Evolutionary conservation across 2,113 vertebrate genomes (phyloP), one percentile per base, ranked within the genome.

Genomic region (Trematocara macrostoma): DNA sequence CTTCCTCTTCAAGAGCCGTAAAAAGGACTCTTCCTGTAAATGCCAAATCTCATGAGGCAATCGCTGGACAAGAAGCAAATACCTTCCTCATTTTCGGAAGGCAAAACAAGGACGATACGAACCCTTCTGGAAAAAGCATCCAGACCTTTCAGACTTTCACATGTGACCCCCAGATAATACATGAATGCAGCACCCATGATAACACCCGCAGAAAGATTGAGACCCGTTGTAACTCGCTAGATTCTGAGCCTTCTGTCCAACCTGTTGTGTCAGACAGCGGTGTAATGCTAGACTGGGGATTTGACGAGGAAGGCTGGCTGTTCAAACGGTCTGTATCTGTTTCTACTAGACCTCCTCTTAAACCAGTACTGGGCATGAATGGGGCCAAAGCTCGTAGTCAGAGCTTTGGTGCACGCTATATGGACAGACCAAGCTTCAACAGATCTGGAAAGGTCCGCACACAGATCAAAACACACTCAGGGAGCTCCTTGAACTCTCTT

Each of bases 381-480:
- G 98, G 97, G 23, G 97, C 97, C 0, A 98, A 98, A 88, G 98
- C 97, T 84, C 97, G 97, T 3, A 98, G 97, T 86, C 97, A 98
- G 93, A 98, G 98, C 85, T 98, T 98, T 90, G 97, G 98, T 3
- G 31, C 93, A 23, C 97, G 97, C 78, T 95, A 96, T 23, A 97
- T 97, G 89, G 97, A 98, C 81, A 97, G 97, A 56, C 92, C 96
- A 11, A 92, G 96, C 71, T 95, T 94, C 6, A 92, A 96, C 34
- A 69, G 97, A 7, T 94, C 93, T 0, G 96, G 97, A 57, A 98
- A 97, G 85, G 95, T 97, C 38, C 95, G 97, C 11, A 98, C 97
- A 51, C 98, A 98, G 89, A 98, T 98, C 61, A 98, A 98, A 79
- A 98, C 97, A 29, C 98, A 98, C 87, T 98, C 98, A 2, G 97